Evolutionary conservation across 2,113 vertebrate species (phyloP).

Genomic region (Psilopsiagon aurifrons): DNA sequence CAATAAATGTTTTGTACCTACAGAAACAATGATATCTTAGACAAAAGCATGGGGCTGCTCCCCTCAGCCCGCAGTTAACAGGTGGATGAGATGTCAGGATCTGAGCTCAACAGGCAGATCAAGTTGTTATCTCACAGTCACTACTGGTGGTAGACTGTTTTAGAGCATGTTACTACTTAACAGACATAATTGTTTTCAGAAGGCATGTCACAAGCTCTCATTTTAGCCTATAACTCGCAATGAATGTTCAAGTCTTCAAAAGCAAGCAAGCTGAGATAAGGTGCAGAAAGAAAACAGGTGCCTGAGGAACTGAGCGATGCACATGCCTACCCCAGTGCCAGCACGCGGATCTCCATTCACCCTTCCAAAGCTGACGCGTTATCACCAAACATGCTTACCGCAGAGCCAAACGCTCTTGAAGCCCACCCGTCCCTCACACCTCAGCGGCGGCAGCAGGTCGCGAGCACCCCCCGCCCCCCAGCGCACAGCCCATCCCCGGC

Average conservation of each 20-base stretch:
- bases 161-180: rapidly evolving
- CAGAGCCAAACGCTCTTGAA: not conserved
- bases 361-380: rapidly evolving
- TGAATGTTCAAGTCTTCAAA: not conserved
- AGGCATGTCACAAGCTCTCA: not conserved
- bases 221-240: not conserved
- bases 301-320: not conserved
- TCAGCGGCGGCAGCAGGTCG: not conserved
- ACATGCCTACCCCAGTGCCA: rapidly evolving
- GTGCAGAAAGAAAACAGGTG: not conserved
- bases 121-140: rapidly evolving
- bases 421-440: too few relatives aligned
- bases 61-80: rapidly evolving
- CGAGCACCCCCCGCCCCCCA: too few relatives aligned
- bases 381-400: rapidly evolving
- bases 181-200: rapidly evolving
- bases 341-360: rapidly evolving
- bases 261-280: not conserved
- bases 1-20: not conserved
- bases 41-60: rapidly evolving
- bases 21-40: rapidly evolving
- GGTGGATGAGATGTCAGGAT: not conserved
- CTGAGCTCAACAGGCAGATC: not conserved
- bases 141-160: rapidly evolving
- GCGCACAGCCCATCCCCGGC: not conserved